These are phyloP conservation scores for Ameiurus melas DNA, from an alignment of 2,113 vertebrate species.

Conservation along the genomic window DNA sequence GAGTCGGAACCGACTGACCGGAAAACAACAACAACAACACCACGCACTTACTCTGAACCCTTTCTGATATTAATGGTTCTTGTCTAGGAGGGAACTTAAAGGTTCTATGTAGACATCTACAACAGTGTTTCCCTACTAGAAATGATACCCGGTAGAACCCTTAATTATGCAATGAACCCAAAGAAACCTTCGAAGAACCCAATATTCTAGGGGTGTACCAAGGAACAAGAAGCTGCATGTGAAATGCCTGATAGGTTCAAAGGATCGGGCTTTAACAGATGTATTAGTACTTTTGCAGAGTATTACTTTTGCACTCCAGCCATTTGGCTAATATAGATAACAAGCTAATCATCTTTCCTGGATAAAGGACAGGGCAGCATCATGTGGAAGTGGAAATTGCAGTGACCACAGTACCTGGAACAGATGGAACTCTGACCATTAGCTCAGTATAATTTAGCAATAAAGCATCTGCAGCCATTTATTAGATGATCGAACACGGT, in stretches of 20 bases:
- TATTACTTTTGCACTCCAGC: neutral
- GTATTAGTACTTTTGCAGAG: neutral
- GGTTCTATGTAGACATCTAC: neutral
- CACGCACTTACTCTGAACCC: neutral
- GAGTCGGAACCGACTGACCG: too few species aligned
- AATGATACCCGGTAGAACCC: neutral
- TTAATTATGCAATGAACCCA: neutral
- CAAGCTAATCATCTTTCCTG: neutral
- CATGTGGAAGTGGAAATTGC: neutral
- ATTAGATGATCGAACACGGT: neutral
- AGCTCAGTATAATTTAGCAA: neutral
- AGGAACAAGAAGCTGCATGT: neutral
- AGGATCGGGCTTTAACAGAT: neutral
- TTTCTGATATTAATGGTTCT: neutral
- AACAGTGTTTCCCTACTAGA: neutral
- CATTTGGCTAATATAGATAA: neutral
- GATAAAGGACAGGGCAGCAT: neutral
- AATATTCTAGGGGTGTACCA: neutral
- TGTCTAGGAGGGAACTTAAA: neutral
- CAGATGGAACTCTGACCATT: neutral
- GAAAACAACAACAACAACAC: too few species aligned
- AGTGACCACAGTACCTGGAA: neutral
- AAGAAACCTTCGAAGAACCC: neutral
- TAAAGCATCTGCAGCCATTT: neutral
- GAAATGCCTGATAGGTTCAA: neutral